Evolutionary conservation across 2,113 vertebrate species (phyloP).

Genomic region (Nanorana parkeri): DNA sequence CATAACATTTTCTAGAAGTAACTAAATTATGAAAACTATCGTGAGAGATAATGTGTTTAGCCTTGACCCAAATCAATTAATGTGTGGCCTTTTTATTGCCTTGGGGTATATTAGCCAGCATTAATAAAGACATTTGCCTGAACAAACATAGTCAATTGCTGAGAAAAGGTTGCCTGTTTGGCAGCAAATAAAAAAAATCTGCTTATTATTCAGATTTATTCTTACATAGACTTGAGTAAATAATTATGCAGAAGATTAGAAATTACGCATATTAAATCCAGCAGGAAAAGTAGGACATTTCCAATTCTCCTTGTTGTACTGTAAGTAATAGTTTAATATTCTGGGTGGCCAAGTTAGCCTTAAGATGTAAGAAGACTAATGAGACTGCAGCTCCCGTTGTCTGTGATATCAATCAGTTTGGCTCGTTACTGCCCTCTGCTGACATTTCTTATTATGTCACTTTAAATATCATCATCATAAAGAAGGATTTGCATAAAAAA

Average conservation of each 20-base stretch:
- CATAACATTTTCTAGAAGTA: constrained; percentile 63
- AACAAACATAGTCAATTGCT: constrained; percentile 60
- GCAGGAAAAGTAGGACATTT: constrained; percentile 58
- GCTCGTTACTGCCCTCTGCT: constrained; percentile 81
- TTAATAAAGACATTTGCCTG: constrained; percentile 67
- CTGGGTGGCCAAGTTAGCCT: constrained; percentile 74
- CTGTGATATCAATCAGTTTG: constrained; percentile 60
- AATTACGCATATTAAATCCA: constrained; percentile 50
- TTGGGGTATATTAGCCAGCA: constrained; percentile 61
- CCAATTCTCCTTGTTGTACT: constrained; percentile 43
- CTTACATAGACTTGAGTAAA: constrained; percentile 17
- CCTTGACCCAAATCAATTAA: constrained; percentile 67
- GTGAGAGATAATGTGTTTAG: constrained; percentile 65
- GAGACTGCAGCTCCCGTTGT: constrained; percentile 50
- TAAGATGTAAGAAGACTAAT: constrained; percentile 72
- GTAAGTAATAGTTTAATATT: constrained; percentile 78
- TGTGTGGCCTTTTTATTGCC: constrained; percentile 64
- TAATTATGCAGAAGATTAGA: constrained; percentile 44
- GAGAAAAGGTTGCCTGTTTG: constrained; percentile 62
- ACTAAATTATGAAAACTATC: constrained; percentile 63
- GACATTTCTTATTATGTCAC: constrained; percentile 43
- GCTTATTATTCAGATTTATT: constrained; percentile 41
- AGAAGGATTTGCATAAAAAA: constrained; percentile 43
- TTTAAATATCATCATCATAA: neutral
- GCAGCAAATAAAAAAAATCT: constrained; percentile 36